Evolutionary conservation across 1,140 invertebrate species (phyloP).

Genomic region (Eufriesea mexicana): DNA sequence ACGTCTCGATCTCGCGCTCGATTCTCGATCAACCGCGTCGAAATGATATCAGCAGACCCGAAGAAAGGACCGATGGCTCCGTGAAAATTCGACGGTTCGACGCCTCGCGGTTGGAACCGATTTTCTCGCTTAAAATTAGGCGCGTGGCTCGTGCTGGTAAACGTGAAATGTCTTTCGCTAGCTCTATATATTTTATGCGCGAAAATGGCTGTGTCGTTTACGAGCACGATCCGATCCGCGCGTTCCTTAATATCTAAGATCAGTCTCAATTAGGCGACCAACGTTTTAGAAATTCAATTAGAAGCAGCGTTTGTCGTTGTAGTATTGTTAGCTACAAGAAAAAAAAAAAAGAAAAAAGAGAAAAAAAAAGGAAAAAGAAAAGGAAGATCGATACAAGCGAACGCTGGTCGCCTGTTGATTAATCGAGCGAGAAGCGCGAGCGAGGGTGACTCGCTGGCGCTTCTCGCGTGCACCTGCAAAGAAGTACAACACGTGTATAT

Average conservation of each 20-base stretch:
- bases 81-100: background rate
- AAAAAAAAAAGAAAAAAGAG: background rate
- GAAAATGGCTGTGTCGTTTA: background rate
- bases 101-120: background rate
- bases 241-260: constrained; percentile 22
- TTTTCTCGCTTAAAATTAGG: constrained; percentile 18
- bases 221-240: constrained; percentile 9
- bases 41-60: background rate
- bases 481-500: constrained; percentile 49
- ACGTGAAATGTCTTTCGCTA: no score
- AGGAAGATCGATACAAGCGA: constrained; percentile 11
- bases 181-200: no score
- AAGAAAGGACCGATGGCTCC: background rate
- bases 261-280: constrained; percentile 33
- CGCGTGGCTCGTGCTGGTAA: background rate
- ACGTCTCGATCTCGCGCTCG: background rate
- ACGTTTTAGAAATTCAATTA: constrained; percentile 18
- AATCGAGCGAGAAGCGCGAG: constrained; percentile 9
- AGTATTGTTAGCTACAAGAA: constrained; percentile 4
- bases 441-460: background rate
- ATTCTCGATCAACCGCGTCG: background rate
- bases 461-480: constrained; percentile 43
- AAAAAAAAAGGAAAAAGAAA: background rate
- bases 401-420: constrained; percentile 51
- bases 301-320: constrained; percentile 17